Evolutionary conservation across 92 coral and sea anemone genomes (phyloP), one percentile per base, ranked within the genome.

Genomic region (Zoanthus gigantus): DNA sequence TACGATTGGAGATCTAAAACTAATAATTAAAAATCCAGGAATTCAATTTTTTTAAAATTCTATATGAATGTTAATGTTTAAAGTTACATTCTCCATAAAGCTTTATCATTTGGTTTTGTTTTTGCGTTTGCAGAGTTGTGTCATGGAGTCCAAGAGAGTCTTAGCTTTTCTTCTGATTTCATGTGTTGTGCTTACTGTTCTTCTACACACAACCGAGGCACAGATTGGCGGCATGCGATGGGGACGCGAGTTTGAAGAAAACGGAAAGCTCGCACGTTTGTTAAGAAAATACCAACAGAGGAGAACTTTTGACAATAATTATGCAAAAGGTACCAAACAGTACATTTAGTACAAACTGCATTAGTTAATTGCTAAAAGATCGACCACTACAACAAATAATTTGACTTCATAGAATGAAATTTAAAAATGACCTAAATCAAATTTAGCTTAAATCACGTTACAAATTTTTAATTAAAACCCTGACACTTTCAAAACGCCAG

Each of bases 131-230:
- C 75, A 81, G 85, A 81, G 23, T 66, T 66, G 9, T 42, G 23
- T 52, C 57, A 81, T 81, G 85, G 85, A 81, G 17, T 81, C 85
- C 61, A 81, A 81, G 42, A 28, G 75, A 81, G 61, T 67, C 23
- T 54, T 81, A 7, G 85, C 85, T 4, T 81, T 81, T 81, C 85
- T 81, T 28, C 61, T 81, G 74, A 47, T 81, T 16, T 65, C 85
- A 18, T 81, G 85, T n/a, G 85, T 66, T 32, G 31, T 81, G 3
- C 63, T 81, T 23, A 42, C 57, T 12, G 46, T 65, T 7, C 46
- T 58, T 47, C 58, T 81, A 13, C 85, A 66, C 15, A 48, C 65
- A 15, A 81, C 74, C 8, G 61, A 81, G 23, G 85, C 85, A 1
- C 85, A 81, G 2, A 5, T 50, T 50, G 75, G 65, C 15, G 85